Evolutionary conservation across 2,797 vertebrate species (phyloP), one percentile per base, ranked within the genome.

Genomic region (Muraenolepis orangiensis): DNA sequence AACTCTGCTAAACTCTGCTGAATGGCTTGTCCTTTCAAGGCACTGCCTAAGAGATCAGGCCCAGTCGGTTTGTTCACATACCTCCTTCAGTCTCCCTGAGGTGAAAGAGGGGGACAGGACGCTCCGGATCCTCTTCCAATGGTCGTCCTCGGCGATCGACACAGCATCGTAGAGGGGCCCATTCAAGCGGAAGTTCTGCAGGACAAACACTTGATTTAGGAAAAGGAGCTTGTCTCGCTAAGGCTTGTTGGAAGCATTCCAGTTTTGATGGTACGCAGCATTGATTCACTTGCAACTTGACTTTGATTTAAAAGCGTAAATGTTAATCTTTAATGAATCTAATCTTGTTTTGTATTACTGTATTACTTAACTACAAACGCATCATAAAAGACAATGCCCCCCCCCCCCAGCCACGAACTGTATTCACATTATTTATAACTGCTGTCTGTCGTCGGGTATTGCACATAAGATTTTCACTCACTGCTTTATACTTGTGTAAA

Each of bases 11-110:
- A n/a, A 6, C 11, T 12, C n/a, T 16, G 20, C 26, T 11, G 16
- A 69, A 66, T n/a, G 2, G 26, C 5, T 57, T 0, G 16, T 72
- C 1, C 4, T 20, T 64, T 76, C 10, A 69, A 57, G 20, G 20
- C 51, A 3, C 23, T 2, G 42, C 3, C 12, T 38, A 11, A 38
- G 5, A 64, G 57, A 64, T 4, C 23, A 1, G 23, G 23, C 26
- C 57, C 57, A 26, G 57, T 14, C 3, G 57, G n/a, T 64, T 64
- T 26, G 57, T 26, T 10, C n/a, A 80, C 66, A 3, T 3, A 92
- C 94, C 92, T 96, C 94, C 76, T 95, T 96, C 30, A 96, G 84
- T 81, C 87, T 93, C 34, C 95, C 91, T 0, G 92, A 94, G 80
- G 95, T 94, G 85, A 96, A 96, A 12, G 91, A 77, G 0, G 94